phyloP scores from a whole-genome alignment of 2,888 invertebrate genomes.

The Adelphocoris suturalis region DNA sequence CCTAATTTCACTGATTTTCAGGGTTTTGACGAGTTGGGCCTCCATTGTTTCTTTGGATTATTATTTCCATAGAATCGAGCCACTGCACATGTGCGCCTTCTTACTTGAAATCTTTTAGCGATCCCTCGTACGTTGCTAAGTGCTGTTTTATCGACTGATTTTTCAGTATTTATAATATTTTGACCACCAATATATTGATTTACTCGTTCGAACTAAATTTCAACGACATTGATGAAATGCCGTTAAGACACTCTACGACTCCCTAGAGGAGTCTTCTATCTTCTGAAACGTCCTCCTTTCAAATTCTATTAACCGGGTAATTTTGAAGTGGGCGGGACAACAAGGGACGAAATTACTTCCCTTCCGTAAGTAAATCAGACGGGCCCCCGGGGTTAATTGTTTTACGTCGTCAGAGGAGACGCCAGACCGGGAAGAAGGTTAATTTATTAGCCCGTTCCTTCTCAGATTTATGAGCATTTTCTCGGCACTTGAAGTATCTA shows the following conservation, averaged over 20 bases:
- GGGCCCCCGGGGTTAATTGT: constrained; percentile 3
- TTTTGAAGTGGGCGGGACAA: constrained; percentile 23
- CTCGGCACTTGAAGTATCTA: not conserved
- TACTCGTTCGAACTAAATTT: too few species aligned
- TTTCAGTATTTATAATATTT: too few species aligned
- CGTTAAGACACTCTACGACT: not conserved
- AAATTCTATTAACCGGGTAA: constrained; percentile 45
- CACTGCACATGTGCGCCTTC: too few species aligned
- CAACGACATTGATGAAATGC: too few species aligned
- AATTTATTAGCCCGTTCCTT: constrained; percentile 27
- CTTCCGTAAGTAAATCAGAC: constrained; percentile 46
- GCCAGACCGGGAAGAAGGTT: not conserved
- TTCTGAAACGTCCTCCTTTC: not conserved
- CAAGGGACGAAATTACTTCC: constrained; percentile 50
- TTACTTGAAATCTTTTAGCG: too few species aligned
- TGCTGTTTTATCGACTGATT: too few species aligned
- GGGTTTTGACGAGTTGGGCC: too few species aligned
- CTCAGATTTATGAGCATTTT: constrained; percentile 8
- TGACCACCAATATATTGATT: too few species aligned
- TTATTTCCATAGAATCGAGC: too few species aligned
- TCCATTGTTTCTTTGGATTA: too few species aligned
- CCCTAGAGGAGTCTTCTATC: not conserved
- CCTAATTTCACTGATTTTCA: too few species aligned
- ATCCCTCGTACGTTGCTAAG: too few species aligned
- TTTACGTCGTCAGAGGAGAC: constrained; percentile 44